Evolutionary conservation across 2,113 vertebrate species (phyloP), one percentile per base, ranked within the genome.

Genomic region (Tenebrosternarchus preto): DNA sequence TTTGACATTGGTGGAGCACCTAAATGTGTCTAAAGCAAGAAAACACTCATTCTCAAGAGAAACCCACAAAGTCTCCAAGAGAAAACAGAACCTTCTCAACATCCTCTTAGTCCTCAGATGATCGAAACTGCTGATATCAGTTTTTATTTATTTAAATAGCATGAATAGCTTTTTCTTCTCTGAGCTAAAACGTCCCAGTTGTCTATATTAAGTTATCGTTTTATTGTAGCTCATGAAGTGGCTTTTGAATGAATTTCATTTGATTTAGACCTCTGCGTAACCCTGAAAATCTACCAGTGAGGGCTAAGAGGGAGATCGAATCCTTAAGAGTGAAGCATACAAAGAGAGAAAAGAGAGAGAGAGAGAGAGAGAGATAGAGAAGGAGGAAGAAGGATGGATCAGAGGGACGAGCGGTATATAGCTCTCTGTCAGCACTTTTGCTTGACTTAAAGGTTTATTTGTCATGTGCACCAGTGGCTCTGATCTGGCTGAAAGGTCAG

Each of bases 401-500:
- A 53, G 70, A 64, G 69, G 60, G 77, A 73, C 25, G 20, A 78
- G 63, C 55, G 73, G 76, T 73, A 75, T 86, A 86, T 88, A 87
- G 80, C 85, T 84, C 78, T 74, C 77, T 66, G 59, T 90, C 89
- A 90, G 86, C 87, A 55, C 74, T 88, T 77, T 80, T 55, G 77
- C 73, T 71, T 50, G 84, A 86, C 79, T 87, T 89, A 89, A 86
- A 78, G 73, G 85, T 86, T 90, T 90, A 90, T 93, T 90, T 88
- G 86, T 92, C 92, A 91, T 89, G 83, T 80, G 82, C 76, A 84
- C 78, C 86, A 90, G 89, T 88, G 79, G 63, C 60, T 80, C 67
- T 84, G 88, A 91, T 90, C 85, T 85, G 82, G 75, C 73, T 67
- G 43, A 91, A 91, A 92, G 91, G 90, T 92, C 87, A 78, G 82